Conservation (phyloP, 1,140 invertebrate species). For the Neodiprion virginianus region DNA sequence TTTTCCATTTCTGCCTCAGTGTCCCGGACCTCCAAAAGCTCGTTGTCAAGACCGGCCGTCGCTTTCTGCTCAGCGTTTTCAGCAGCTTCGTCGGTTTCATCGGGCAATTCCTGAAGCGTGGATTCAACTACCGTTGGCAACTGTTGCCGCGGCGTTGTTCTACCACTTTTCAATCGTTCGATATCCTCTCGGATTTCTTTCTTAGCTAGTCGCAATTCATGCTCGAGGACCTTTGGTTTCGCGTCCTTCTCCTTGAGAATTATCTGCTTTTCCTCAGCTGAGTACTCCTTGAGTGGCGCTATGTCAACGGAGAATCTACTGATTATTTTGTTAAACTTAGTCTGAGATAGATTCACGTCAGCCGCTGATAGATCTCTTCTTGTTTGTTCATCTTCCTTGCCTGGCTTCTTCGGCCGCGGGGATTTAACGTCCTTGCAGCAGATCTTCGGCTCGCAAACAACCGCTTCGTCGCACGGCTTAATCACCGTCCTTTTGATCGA, state of each 20-base stretch:
- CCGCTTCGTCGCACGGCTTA: constrained; percentile 20
- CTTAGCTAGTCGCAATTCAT: neutral
- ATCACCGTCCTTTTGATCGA: constrained; percentile 11
- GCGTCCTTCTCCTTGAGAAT: constrained; percentile 28
- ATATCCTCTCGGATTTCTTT: neutral
- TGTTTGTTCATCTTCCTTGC: neutral
- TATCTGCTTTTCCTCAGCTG: constrained; percentile 19
- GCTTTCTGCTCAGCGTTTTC: neutral
- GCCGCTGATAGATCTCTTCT: neutral
- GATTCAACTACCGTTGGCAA: neutral
- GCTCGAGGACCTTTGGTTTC: constrained; percentile 13
- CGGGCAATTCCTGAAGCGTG: neutral
- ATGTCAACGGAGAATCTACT: neutral
- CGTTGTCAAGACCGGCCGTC: neutral
- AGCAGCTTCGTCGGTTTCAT: neutral
- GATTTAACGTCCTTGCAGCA: constrained; percentile 29
- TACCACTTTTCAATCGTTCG: neutral
- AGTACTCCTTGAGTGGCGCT: constrained; percentile 1
- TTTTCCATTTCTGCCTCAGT: neutral
- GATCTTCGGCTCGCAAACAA: constrained; percentile 33
- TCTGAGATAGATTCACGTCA: neutral
- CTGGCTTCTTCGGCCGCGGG: neutral
- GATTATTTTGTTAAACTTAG: neutral
- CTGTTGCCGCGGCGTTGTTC: neutral
- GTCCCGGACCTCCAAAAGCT: neutral